phyloP scores from a whole-genome alignment of 2,888 invertebrate genomes.

The Cremastobaeus sp. region DNA sequence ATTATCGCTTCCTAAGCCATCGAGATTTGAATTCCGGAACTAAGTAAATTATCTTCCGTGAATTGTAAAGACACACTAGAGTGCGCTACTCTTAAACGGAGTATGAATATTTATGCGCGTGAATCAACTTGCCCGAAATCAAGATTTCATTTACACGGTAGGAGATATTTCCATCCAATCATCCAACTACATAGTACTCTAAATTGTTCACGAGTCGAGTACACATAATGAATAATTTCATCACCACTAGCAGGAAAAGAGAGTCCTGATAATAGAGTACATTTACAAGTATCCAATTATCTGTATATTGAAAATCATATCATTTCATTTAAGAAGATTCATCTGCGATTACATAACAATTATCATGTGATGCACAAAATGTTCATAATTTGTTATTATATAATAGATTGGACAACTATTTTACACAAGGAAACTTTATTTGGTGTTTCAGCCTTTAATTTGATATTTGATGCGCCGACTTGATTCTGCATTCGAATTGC shows the following conservation, averaged over 20 bases:
- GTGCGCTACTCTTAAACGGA: slow-evolving; percentile 61
- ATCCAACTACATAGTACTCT: slow-evolving; percentile 8
- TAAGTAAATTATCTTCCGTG: slow-evolving; percentile 66
- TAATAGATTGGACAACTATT: no score
- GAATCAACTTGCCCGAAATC: slow-evolving; percentile 33
- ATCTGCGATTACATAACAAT: no score
- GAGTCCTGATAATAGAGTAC: no score
- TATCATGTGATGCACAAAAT: no score
- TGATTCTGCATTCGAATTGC: no score
- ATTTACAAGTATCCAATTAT: no score
- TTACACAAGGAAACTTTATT: no score
- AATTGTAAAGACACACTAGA: slow-evolving; percentile 60
- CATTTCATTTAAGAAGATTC: no score
- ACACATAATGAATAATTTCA: slow-evolving; percentile 18
- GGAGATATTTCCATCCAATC: slow-evolving; percentile 6
- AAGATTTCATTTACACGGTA: slow-evolving; percentile 36
- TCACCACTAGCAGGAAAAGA: slow-evolving; percentile 1
- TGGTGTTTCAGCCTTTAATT: no score
- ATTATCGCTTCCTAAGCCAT: slow-evolving; percentile 56
- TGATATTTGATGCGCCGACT: no score
- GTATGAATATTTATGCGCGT: slow-evolving; percentile 68
- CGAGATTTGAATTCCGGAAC: slow-evolving; percentile 53
- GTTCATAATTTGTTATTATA: no score
- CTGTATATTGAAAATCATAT: no score
- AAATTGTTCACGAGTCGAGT: slow-evolving; percentile 26